Conservation (phyloP, 2,888 invertebrate species). For the Clepsis dumicolana region DNA sequence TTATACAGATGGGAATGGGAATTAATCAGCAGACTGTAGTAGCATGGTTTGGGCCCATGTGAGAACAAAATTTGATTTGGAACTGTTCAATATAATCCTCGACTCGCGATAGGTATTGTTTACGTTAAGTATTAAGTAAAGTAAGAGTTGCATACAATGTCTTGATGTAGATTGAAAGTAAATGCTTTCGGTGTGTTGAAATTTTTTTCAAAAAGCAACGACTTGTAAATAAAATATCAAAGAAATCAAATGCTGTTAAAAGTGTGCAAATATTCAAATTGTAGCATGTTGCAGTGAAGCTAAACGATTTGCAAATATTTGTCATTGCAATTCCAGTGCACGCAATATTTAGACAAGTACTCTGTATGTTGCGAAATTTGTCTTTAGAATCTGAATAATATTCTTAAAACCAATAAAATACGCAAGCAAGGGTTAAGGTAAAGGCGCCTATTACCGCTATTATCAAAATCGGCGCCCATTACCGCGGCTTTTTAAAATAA, state of each 20-base stretch:
- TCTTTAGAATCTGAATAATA: background rate
- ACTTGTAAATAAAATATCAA: background rate
- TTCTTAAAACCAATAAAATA: too few relatives aligned
- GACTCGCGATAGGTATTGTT: background rate
- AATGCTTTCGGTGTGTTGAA: background rate
- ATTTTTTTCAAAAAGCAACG: background rate
- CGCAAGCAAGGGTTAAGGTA: too few relatives aligned
- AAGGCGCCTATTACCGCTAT: too few relatives aligned
- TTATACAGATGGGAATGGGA: slow-evolving; percentile 63
- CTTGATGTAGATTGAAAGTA: background rate
- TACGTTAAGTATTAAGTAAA: background rate
- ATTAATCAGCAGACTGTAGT: slow-evolving; percentile 55
- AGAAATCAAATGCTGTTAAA: background rate
- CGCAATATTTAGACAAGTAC: background rate
- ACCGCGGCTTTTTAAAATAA: too few relatives aligned
- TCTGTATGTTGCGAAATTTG: background rate
- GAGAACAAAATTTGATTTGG: slow-evolving; percentile 31
- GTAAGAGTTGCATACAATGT: background rate
- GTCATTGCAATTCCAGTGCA: background rate
- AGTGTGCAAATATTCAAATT: background rate
- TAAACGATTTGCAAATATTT: background rate
- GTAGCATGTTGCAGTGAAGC: background rate
- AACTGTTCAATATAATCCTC: slow-evolving; percentile 12
- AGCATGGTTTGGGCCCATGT: slow-evolving; percentile 33
- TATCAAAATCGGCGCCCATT: too few relatives aligned